Percentiles rank a stretch among this genome's conserved stretches.
Evolutionary conservation across 1,140 invertebrate species (phyloP).

Genomic region (Littorina saxatilis): DNA sequence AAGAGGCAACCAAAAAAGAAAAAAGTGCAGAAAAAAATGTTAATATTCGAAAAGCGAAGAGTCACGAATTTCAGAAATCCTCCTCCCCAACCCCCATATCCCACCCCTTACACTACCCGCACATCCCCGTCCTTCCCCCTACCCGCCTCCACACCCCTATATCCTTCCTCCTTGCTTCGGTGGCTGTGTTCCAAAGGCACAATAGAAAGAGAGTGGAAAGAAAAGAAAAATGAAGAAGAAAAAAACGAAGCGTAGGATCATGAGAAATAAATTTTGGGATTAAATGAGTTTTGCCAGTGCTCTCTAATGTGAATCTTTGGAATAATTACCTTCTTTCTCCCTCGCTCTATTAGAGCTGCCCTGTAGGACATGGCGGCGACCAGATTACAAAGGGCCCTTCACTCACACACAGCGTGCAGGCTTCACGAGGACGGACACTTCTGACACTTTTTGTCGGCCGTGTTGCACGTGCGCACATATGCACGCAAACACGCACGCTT

Average conservation of each 20-base stretch:
- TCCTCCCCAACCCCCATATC: no score
- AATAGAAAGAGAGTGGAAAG: neutral
- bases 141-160: no score
- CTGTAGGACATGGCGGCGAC: neutral
- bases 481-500: neutral
- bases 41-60: no score
- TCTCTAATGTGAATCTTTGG: slow-evolving; percentile 19
- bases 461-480: no score
- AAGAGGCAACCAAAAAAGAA: no score
- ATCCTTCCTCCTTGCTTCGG: no score
- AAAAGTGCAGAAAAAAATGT: no score
- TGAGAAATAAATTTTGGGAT: slow-evolving; percentile 35
- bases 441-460: neutral
- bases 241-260: slow-evolving; percentile 10
- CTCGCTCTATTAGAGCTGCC: neutral
- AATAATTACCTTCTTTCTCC: slow-evolving; percentile 35
- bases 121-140: no score
- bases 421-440: neutral
- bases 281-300: slow-evolving; percentile 35
- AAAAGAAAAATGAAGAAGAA: neutral
- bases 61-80: no score
- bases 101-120: no score
- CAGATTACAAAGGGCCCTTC: neutral
- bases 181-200: no score
- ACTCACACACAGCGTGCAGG: no score